Percentiles rank a stretch among this genome's conserved stretches.
Conservation (phyloP, 2,113 vertebrate genomes). For the Neolamprologus devosi region DNA sequence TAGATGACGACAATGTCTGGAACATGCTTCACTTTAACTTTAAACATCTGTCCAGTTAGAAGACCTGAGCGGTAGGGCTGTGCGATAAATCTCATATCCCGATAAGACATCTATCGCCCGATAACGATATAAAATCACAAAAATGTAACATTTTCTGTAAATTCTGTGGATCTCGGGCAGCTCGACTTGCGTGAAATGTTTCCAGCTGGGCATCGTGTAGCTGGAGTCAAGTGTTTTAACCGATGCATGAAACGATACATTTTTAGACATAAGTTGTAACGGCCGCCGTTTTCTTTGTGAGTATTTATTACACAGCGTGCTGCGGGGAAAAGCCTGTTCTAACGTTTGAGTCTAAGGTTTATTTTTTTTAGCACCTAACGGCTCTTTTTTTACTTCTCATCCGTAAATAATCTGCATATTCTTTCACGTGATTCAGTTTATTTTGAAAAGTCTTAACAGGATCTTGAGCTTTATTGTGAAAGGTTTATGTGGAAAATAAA, state of each 20-base stretch:
- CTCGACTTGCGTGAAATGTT: fast-evolving
- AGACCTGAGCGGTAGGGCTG: fast-evolving
- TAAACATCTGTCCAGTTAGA: background rate
- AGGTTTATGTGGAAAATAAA: background rate
- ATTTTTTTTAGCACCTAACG: fast-evolving
- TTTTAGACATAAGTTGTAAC: background rate
- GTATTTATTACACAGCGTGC: fast-evolving
- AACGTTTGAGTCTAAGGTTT: fast-evolving
- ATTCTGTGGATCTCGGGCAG: background rate
- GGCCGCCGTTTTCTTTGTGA: fast-evolving
- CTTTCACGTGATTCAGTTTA: background rate
- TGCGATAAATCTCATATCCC: background rate
- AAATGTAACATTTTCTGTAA: background rate
- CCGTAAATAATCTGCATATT: fast-evolving
- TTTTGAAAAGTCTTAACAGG: background rate
- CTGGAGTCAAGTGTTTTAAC: background rate
- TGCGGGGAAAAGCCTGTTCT: background rate
- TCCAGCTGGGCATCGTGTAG: fast-evolving
- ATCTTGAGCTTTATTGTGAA: background rate
- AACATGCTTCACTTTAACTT: background rate
- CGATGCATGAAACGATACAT: fast-evolving
- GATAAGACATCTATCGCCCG: fast-evolving
- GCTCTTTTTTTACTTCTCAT: background rate
- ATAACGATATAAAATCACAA: background rate
- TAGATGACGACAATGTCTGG: background rate